Evolutionary conservation across 2,797 vertebrate species (phyloP).

Genomic region (Takifugu ocellatus): DNA sequence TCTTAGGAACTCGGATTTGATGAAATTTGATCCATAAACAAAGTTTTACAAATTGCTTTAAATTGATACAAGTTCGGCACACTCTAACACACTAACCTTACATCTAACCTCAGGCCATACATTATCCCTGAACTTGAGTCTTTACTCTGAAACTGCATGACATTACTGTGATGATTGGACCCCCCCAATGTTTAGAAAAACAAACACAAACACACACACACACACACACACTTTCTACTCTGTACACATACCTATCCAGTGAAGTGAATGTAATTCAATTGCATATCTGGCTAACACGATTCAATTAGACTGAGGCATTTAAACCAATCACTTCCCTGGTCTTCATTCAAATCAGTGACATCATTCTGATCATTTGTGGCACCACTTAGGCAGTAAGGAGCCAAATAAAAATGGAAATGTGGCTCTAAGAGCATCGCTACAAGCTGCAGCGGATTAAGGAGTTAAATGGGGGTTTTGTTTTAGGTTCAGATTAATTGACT

Average conservation of each 20-base stretch:
- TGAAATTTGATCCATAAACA: too few species aligned
- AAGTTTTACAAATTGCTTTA: too few species aligned
- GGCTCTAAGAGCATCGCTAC: slow-evolving; percentile 59
- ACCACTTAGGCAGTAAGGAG: slow-evolving; percentile 73
- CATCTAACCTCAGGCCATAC: too few species aligned
- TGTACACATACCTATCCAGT: slow-evolving; percentile 62
- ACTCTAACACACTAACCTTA: too few species aligned
- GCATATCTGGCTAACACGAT: slow-evolving; percentile 75
- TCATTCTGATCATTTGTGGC: slow-evolving; percentile 75
- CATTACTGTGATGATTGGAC: slow-evolving; percentile 1
- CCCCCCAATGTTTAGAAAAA: neutral
- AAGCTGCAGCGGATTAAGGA: slow-evolving; percentile 59
- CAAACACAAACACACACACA: slow-evolving; percentile 14
- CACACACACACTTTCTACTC: slow-evolving; percentile 23
- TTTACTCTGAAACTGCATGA: too few species aligned
- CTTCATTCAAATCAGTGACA: slow-evolving; percentile 76
- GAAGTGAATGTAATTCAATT: slow-evolving; percentile 78
- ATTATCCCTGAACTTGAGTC: too few species aligned
- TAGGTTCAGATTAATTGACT: slow-evolving; percentile 63
- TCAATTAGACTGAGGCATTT: slow-evolving; percentile 77
- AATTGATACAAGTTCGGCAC: too few species aligned
- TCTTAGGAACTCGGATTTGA: too few species aligned
- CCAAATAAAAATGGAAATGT: slow-evolving; percentile 75
- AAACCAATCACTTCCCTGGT: slow-evolving; percentile 74
- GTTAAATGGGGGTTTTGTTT: slow-evolving; percentile 62